Conservation (phyloP, 2,888 invertebrate species). For the Amphipoea lucens region DNA sequence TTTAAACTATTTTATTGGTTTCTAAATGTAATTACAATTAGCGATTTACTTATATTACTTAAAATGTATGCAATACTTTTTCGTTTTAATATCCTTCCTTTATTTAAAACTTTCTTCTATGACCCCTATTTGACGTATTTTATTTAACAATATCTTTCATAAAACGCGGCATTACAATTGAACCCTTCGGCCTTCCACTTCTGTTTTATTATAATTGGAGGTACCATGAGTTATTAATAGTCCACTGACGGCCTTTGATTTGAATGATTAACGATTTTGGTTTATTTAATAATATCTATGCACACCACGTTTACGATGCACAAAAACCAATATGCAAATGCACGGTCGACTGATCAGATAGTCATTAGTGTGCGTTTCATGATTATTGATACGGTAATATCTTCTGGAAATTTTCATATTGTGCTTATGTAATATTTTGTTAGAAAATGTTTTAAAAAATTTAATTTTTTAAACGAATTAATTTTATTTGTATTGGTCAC, state of each 20-base stretch:
- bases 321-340: conserved; percentile 51
- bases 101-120: not conserved
- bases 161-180: not conserved
- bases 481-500: not conserved
- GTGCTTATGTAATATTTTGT: not conserved
- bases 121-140: not conserved
- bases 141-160: conserved; percentile 6
- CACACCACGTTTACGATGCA: conserved; percentile 40
- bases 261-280: conserved; percentile 73
- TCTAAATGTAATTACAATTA: not conserved
- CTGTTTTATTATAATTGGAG: conserved; percentile 71
- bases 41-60: not conserved
- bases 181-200: conserved; percentile 53
- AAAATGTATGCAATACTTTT: not conserved
- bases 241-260: conserved; percentile 66
- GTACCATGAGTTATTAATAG: conserved; percentile 76
- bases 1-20: not conserved
- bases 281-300: conserved; percentile 68
- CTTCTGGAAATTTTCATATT: not conserved
- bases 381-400: conserved; percentile 23
- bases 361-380: conserved; percentile 42
- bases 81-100: too few relatives aligned
- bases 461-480: too few relatives aligned
- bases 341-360: conserved; percentile 14
- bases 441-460: too few relatives aligned